Evolutionary conservation across 2,888 invertebrate species (phyloP).

Genomic region (Thumatha senex): DNA sequence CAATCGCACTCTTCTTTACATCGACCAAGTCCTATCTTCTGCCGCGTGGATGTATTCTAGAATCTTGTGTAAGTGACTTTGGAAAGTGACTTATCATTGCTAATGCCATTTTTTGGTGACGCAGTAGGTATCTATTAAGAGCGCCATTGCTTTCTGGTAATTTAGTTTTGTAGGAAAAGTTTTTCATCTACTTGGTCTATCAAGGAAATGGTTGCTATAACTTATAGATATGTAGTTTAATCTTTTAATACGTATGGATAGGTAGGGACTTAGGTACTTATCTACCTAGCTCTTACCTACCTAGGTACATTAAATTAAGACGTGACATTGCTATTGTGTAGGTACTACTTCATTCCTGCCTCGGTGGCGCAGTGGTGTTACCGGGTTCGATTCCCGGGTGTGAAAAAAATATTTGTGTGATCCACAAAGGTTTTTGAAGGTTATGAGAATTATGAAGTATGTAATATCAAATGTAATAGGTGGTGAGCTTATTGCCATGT

Average conservation of each 20-base stretch:
- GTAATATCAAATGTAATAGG: no score
- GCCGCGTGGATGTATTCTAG: constrained; percentile 17
- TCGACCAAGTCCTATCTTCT: constrained; percentile 50
- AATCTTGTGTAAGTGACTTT: constrained; percentile 52
- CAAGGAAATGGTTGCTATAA: constrained; percentile 56
- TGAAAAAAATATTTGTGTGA: no score
- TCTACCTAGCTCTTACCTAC: no score
- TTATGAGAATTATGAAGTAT: no score
- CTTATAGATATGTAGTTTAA: constrained; percentile 32
- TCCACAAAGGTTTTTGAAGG: no score
- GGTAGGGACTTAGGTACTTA: constrained; percentile 41
- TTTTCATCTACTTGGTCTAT: constrained; percentile 60
- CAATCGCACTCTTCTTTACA: constrained; percentile 41
- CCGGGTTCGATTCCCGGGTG: no score
- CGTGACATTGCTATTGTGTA: no score
- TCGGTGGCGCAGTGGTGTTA: no score
- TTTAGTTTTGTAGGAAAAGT: constrained; percentile 79
- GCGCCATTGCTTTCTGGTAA: constrained; percentile 74
- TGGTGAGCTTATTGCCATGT: no score
- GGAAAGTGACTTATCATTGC: constrained; percentile 37
- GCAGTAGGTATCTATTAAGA: constrained; percentile 66
- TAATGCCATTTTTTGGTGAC: constrained; percentile 80
- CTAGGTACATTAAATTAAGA: no score
- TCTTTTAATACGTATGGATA: constrained; percentile 33
- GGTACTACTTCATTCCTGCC: no score